These are phyloP conservation scores for Abramis brama DNA, from an alignment of 2,113 vertebrate species.

Conservation along the genomic window DNA sequence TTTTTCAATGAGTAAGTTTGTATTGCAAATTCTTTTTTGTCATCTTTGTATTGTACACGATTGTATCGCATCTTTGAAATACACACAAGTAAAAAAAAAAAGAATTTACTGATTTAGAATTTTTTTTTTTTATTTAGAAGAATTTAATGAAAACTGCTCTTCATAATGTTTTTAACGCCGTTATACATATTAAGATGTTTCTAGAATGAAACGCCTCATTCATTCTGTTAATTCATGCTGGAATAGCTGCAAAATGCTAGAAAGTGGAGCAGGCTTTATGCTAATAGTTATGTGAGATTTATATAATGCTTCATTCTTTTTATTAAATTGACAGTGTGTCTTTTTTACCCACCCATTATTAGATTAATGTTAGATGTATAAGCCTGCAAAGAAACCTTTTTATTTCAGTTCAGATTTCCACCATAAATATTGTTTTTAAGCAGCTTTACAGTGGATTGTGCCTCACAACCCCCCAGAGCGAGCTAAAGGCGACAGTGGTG, in stretches of 20 bases:
- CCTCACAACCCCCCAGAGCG: neutral
- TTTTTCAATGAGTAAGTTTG: too few relatives aligned
- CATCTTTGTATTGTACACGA: too few relatives aligned
- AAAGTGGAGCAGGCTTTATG: neutral
- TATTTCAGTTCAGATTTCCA: neutral
- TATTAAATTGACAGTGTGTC: neutral
- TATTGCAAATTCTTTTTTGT: too few relatives aligned
- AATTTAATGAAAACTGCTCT: too few relatives aligned
- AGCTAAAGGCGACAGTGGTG: neutral
- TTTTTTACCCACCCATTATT: neutral
- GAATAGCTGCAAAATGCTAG: neutral
- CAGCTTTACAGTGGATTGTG: neutral
- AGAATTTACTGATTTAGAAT: too few relatives aligned
- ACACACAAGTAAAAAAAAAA: too few relatives aligned
- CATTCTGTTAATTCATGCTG: neutral
- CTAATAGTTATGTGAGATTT: neutral
- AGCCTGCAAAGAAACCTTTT: neutral
- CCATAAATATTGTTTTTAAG: neutral
- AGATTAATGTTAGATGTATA: neutral
- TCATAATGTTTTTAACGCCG: too few relatives aligned
- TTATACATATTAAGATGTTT: too few relatives aligned
- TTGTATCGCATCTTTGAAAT: too few relatives aligned
- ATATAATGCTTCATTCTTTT: neutral
- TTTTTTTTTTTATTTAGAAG: too few relatives aligned
- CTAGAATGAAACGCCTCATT: neutral